Evolutionary conservation across 2,113 vertebrate species (phyloP), one percentile per base, ranked within the genome.

Genomic region (Tenebrosternarchus preto): DNA sequence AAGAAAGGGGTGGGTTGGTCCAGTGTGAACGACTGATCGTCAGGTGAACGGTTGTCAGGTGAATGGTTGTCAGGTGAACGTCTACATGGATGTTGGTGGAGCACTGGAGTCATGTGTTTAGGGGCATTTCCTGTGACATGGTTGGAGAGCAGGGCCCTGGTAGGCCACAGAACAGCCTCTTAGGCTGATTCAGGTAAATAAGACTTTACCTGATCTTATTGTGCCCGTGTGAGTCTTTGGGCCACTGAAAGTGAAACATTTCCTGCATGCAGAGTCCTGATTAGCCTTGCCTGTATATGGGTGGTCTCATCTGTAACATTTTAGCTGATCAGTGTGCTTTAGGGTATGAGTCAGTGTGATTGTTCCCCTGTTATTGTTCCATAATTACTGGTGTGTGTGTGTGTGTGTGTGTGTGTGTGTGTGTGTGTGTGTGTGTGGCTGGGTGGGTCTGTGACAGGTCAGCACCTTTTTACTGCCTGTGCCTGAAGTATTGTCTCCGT

Each of bases 401-500:
- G n/a, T n/a, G n/a, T n/a, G n/a, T n/a, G n/a, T n/a, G n/a, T n/a
- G n/a, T n/a, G n/a, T n/a, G n/a, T n/a, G n/a, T n/a, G n/a, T n/a
- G n/a, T n/a, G n/a, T n/a, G n/a, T n/a, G n/a, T n/a, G n/a, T n/a
- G n/a, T n/a, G 2, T 66, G 56, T 76, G 74, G 55, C 46, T 53
- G 67, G 71, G 25, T n/a, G 61, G 16, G 22, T n/a, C 7, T n/a
- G 31, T 67, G 15, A 36, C 17, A 36, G 64, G 29, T 33, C 31
- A 67, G 17, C 24, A 7, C 79, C 87, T 83, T 81, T 46, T 39
- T 72, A 69, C 78, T 80, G 67, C 70, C 22, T 60, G 25, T 77
- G 43, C 19, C 20, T 87, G 84, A 80, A 74, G 69, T 78, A 89
- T 90, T 91, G 86, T 88, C 80, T 88, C 59, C 80, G 57, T n/a